Evolutionary conservation across 2,888 invertebrate genomes (phyloP).

Genomic region (Xanthostigma xanthostigma): DNA sequence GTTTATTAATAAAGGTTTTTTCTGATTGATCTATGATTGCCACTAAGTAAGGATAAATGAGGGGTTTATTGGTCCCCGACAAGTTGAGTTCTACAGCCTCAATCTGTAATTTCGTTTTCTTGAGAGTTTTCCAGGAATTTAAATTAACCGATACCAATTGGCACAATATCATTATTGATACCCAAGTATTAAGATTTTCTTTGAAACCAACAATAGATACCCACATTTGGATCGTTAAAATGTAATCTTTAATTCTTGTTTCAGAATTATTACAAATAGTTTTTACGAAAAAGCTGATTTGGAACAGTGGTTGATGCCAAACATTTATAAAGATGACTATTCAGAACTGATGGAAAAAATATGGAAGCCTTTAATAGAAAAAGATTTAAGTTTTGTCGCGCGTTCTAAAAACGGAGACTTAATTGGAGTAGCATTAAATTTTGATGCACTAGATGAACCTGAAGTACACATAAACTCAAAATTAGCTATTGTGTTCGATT

Average conservation of each 20-base stretch:
- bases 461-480: conserved; percentile 53
- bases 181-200: no score
- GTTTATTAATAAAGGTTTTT: no score
- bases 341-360: conserved; percentile 47
- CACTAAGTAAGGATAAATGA: no score
- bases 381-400: conserved; percentile 58
- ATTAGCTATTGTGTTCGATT: conserved; percentile 57
- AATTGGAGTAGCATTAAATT: conserved; percentile 62
- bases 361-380: conserved; percentile 54
- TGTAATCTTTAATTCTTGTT: conserved; percentile 13
- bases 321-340: conserved; percentile 53
- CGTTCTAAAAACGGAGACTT: conserved; percentile 35
- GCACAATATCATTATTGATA: no score
- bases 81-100: no score
- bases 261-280: conserved; percentile 68
- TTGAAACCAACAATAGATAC: no score
- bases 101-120: no score
- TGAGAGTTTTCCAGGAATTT: no score
- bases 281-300: conserved; percentile 77
- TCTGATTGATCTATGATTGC: no score
- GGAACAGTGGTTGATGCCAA: conserved; percentile 61
- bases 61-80: no score
- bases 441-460: conserved; percentile 70
- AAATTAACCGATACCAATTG: not conserved
- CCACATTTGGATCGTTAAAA: no score